These are phyloP conservation scores for Formica exsecta DNA, from an alignment of 1,140 invertebrate genomes.

Conservation along the genomic window DNA sequence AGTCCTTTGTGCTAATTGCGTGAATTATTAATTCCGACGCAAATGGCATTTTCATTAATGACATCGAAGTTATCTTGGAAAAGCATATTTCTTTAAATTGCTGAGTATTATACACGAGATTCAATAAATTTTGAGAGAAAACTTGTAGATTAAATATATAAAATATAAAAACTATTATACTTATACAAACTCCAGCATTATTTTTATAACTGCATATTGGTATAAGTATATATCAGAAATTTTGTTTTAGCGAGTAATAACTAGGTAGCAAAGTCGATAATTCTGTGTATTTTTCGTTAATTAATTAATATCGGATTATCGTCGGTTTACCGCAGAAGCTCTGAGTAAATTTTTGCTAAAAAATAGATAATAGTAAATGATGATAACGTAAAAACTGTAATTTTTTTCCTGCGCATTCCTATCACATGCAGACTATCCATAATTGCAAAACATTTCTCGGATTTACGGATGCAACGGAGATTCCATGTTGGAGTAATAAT, in stretches of 20 bases:
- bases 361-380: background rate
- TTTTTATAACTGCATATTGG: too few species aligned
- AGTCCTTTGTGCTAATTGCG: background rate
- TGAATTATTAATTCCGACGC: conserved; percentile 30
- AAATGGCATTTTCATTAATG: conserved; percentile 34
- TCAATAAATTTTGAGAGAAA: background rate
- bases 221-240: background rate
- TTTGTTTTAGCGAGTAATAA: background rate
- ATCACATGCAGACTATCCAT: background rate
- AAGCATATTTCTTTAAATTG: background rate
- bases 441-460: conserved; percentile 32
- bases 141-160: background rate
- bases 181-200: background rate
- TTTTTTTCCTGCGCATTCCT: background rate
- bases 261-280: background rate
- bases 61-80: background rate
- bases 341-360: conserved; percentile 11
- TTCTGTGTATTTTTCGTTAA: conserved; percentile 8
- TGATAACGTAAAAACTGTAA: conserved; percentile 15
- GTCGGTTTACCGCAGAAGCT: background rate
- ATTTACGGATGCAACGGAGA: background rate
- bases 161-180: background rate
- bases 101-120: background rate
- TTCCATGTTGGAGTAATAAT: conserved; percentile 33
- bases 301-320: conserved; percentile 28